Conservation (phyloP, 2,113 vertebrate species). For the Xenus cinereus region DNA sequence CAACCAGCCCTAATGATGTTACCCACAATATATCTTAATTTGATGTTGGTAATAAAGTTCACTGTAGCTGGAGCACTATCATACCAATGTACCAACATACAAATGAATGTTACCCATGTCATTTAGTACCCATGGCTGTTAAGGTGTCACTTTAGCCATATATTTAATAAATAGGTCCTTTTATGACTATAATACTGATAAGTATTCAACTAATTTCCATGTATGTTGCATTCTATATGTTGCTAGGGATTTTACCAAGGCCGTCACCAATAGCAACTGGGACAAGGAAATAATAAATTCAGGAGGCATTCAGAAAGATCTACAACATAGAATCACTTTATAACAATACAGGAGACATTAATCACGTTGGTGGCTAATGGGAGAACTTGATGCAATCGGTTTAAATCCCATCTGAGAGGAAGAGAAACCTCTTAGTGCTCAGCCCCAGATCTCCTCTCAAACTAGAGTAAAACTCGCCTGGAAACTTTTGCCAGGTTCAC, state of each 20-base stretch:
- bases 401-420: constrained; percentile 25
- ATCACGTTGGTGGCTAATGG: background rate
- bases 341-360: constrained; percentile 16
- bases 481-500: constrained; percentile 11
- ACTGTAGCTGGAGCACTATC: constrained; percentile 16
- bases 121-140: constrained; percentile 56
- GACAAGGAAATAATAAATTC: constrained; percentile 63
- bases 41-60: constrained; percentile 68
- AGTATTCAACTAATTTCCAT: constrained; percentile 64
- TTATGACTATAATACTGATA: constrained; percentile 60
- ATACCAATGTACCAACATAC: constrained; percentile 33
- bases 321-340: constrained; percentile 30
- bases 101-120: constrained; percentile 55
- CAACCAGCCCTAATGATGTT: constrained; percentile 45
- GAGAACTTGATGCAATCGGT: background rate
- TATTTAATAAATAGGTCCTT: constrained; percentile 66
- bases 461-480: background rate
- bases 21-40: constrained; percentile 68
- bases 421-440: background rate
- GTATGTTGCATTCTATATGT: constrained; percentile 64
- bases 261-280: constrained; percentile 64
- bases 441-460: constrained; percentile 2
- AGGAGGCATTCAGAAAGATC: constrained; percentile 44
- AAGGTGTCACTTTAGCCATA: constrained; percentile 64
- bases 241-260: constrained; percentile 64